These are phyloP conservation scores for Oxygymnocypris stewartii DNA, from an alignment of 2,113 vertebrate species.

Conservation along the genomic window DNA sequence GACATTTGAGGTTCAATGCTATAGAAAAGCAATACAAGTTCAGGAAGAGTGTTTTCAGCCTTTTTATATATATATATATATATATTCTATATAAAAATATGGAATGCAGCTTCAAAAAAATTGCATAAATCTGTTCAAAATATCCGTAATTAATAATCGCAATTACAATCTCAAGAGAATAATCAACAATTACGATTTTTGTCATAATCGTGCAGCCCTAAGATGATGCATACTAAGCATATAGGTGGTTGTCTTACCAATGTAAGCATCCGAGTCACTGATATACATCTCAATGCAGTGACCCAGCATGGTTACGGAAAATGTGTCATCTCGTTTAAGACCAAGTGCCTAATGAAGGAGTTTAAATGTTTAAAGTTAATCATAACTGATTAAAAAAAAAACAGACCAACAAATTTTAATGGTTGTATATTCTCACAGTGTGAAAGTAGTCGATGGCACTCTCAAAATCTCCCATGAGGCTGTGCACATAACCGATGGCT, in stretches of 20 bases:
- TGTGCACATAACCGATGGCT: conserved; percentile 95
- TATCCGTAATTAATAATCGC: too few species aligned
- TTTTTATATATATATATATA: too few species aligned
- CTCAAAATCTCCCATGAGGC: conserved; percentile 97
- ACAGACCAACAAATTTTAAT: background rate
- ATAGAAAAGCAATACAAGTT: too few species aligned
- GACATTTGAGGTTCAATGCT: too few species aligned
- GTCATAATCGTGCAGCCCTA: too few species aligned
- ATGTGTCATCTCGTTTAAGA: conserved; percentile 95
- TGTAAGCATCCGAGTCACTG: conserved; percentile 96
- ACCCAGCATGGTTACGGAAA: conserved; percentile 98
- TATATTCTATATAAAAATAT: too few species aligned
- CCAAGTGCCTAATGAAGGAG: conserved; percentile 87
- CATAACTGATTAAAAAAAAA: background rate
- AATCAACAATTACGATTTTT: too few species aligned
- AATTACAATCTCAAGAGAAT: too few species aligned
- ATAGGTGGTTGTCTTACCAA: conserved; percentile 75
- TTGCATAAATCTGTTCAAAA: too few species aligned
- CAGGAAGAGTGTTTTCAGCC: too few species aligned
- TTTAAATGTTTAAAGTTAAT: background rate
- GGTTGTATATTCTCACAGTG: conserved; percentile 76
- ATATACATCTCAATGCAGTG: conserved; percentile 99
- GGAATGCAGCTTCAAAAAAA: too few species aligned
- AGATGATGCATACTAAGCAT: background rate
- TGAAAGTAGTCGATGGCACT: conserved; percentile 98